Evolutionary conservation across 2,113 vertebrate genomes (phyloP).

Genomic region (Aplodontia rufa): DNA sequence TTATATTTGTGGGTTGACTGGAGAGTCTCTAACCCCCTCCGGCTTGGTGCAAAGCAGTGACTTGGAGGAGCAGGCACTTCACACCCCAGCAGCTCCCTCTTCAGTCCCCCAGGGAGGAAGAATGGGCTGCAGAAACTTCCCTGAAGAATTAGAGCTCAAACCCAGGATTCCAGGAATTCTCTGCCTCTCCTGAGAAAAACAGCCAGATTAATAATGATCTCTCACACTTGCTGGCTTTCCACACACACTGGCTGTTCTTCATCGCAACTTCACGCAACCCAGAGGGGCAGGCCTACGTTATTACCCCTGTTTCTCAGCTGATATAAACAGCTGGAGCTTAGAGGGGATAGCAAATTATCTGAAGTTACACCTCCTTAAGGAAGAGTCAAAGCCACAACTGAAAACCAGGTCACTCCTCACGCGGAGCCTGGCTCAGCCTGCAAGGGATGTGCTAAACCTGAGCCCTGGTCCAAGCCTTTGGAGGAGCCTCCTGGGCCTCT

Average conservation of each 20-base stretch:
- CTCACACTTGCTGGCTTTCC: background rate
- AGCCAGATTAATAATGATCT: background rate
- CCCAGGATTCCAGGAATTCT: background rate
- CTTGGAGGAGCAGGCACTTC: background rate
- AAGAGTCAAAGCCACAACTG: background rate
- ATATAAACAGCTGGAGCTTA: background rate
- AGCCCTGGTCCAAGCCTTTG: too few species aligned
- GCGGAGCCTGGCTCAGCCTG: background rate
- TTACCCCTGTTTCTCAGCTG: background rate
- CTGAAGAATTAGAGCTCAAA: background rate
- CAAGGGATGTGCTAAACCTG: rapidly evolving
- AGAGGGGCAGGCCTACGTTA: background rate
- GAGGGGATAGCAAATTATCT: background rate
- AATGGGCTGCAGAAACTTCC: background rate
- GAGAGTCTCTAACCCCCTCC: background rate
- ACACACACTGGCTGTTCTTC: background rate
- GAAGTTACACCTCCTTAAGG: background rate
- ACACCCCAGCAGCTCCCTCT: background rate
- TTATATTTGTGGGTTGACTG: too few species aligned
- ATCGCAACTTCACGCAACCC: background rate
- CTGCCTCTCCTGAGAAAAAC: background rate
- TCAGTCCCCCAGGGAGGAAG: rapidly evolving
- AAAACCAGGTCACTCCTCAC: background rate
- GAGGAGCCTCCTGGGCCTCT: background rate
- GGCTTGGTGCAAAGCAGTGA: background rate